These are phyloP conservation scores for Drosophila subquinaria DNA, from an alignment of 2,888 invertebrate species.

Conservation along the genomic window DNA sequence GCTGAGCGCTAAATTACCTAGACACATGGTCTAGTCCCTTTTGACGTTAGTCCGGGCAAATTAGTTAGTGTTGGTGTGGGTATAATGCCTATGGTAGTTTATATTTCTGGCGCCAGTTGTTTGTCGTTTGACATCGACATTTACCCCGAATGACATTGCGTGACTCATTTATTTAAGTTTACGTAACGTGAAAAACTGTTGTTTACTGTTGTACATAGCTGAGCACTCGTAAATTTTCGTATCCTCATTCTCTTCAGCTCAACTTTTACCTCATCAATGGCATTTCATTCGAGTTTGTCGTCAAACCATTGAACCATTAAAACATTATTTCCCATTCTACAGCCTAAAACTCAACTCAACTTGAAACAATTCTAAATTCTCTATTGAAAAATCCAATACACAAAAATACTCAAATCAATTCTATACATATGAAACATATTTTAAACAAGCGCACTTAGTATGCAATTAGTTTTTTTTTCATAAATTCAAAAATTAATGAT, in stretches of 20 bases:
- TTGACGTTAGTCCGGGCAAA: conserved; percentile 21
- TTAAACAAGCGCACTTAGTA: conserved; percentile 34
- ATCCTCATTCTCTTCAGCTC: conserved; percentile 32
- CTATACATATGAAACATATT: conserved; percentile 10
- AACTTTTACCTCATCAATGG: conserved; percentile 8
- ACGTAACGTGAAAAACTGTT: conserved; percentile 62
- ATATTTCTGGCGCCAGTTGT: conserved; percentile 71
- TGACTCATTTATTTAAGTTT: conserved; percentile 77
- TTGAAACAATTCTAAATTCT: conserved; percentile 14
- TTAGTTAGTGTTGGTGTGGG: conserved; percentile 17
- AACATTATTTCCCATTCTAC: conserved; percentile 1
- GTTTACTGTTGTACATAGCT: conserved; percentile 42
- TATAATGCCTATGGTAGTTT: conserved; percentile 43
- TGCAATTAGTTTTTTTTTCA: conserved; percentile 28
- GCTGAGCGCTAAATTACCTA: conserved; percentile 44
- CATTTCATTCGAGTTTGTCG: conserved; percentile 14
- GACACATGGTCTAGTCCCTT: conserved; percentile 51
- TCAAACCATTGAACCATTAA: conserved; percentile 7
- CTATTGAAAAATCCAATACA: conserved; percentile 4
- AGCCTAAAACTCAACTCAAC: conserved; percentile 23
- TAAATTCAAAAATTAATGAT: background rate
- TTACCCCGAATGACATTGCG: conserved; percentile 79
- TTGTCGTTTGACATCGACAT: conserved; percentile 51
- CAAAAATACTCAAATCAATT: conserved; percentile 6
- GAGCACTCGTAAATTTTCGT: conserved; percentile 36